Base-by-base conservation (phyloP, 2,113 vertebrate species). In the Nothoprocta perdicaria region DNA sequence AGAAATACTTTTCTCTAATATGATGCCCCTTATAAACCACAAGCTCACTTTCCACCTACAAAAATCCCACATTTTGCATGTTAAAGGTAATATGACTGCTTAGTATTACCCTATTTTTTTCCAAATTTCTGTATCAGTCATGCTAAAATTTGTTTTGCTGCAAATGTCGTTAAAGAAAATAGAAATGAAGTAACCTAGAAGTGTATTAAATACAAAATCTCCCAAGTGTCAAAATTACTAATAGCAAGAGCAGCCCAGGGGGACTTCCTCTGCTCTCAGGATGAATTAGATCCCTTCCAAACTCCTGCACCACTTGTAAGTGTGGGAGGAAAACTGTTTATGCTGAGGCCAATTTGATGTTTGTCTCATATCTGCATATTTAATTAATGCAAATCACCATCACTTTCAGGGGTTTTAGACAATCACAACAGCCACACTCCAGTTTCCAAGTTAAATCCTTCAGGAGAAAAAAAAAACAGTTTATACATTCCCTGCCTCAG, bases 371-470 rank as follows among this genome's bases (percentile, higher is more conserved):
- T 92, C 74, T 92, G 72, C 92, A 87, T 80, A 57, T 68, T 94
- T 96, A 96, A 96, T 96, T 89, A 92, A 91, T 91, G 92, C 80
- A 95, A 95, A 95, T 93, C 82, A 73, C 90, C 71, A 88, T 80
- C 77, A 92, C 6, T 80, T 81, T 75, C 93, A 65, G 73, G 93
- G 95, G 85, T 90, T 91, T 93, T 65, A 95, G 83, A 95, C 88
- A 92, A 89, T 57, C 41, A 75, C 85, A 95, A 86, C 62, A 87
- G 81, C 88, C 92, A 76, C 3, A 27, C 88, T 95, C 74, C 69
- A 91, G 27, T 72, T 92, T 94, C 76, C 46, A 80, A 88, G 76
- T 65, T 86, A 88, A 91, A 93, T 55, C 29, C 53, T 93, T 50
- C 79, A 74, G 79, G 41, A 93, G 79, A 33, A 93, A 93, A 91